Conservation (phyloP, 2,888 invertebrate genomes). For the Masnerella sp. region DNA sequence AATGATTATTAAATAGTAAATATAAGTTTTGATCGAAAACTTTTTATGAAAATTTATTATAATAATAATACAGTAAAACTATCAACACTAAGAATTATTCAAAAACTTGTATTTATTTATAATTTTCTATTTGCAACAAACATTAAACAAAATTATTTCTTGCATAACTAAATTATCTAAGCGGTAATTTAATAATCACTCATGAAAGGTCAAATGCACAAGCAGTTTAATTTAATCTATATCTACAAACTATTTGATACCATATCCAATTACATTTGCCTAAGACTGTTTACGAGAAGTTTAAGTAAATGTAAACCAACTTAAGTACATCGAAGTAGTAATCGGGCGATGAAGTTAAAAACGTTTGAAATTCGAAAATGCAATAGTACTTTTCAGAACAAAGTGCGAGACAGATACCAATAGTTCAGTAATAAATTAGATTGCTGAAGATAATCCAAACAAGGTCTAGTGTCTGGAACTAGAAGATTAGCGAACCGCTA, state of each 20-base stretch:
- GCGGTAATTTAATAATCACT: too few species aligned
- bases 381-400: background rate
- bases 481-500: slow-evolving; percentile 67
- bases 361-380: background rate
- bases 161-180: too few species aligned
- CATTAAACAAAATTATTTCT: too few species aligned
- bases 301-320: slow-evolving; percentile 1
- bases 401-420: slow-evolving; percentile 55
- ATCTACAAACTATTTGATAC: slow-evolving; percentile 17
- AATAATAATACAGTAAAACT: too few species aligned
- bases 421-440: slow-evolving; percentile 76
- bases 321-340: background rate
- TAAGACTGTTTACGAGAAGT: slow-evolving; percentile 10
- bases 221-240: slow-evolving; percentile 2
- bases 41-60: too few species aligned
- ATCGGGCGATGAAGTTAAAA: background rate
- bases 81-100: too few species aligned
- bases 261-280: slow-evolving; percentile 1
- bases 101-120: too few species aligned
- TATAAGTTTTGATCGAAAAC: too few species aligned
- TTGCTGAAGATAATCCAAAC: slow-evolving; percentile 76
- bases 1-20: too few species aligned
- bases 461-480: slow-evolving; percentile 68
- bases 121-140: too few species aligned
- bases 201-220: slow-evolving; percentile 9